These are phyloP conservation scores for Trichonephila clavipes DNA, from an alignment of 1,140 invertebrate species.

Conservation along the genomic window DNA sequence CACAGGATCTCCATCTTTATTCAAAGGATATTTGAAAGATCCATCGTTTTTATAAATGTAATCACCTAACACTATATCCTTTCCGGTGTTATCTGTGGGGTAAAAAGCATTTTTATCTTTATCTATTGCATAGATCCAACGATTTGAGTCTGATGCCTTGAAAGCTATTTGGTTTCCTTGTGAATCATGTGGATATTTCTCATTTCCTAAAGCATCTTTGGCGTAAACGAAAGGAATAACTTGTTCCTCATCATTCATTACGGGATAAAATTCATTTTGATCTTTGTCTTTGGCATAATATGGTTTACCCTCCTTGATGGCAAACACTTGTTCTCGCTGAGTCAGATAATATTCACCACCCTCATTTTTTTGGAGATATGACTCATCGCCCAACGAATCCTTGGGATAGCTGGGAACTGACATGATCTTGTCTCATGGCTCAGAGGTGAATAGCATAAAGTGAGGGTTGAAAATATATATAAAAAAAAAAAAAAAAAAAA, in stretches of 20 bases:
- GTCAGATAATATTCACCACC: neutral
- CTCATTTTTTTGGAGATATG: neutral
- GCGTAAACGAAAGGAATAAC: neutral
- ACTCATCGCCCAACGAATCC: too few relatives aligned
- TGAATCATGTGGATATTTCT: neutral
- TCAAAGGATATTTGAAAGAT: neutral
- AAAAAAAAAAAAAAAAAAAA: too few relatives aligned
- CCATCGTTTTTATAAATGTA: neutral
- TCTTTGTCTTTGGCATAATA: neutral
- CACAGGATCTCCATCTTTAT: rapidly evolving
- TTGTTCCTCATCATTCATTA: neutral
- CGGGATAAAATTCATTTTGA: neutral
- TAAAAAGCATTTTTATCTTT: neutral
- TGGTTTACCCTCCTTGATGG: neutral
- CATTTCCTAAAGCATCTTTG: neutral
- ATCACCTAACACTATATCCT: neutral
- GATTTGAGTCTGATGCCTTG: rapidly evolving
- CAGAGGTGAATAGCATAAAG: too few relatives aligned
- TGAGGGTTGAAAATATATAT: too few relatives aligned
- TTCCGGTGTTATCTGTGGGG: neutral
- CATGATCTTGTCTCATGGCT: neutral
- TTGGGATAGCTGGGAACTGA: neutral
- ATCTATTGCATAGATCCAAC: neutral
- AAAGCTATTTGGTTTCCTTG: neutral
- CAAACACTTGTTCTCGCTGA: neutral